Base-by-base conservation (phyloP, 2,113 vertebrate species). In the Dicrurus megarhynchus region DNA sequence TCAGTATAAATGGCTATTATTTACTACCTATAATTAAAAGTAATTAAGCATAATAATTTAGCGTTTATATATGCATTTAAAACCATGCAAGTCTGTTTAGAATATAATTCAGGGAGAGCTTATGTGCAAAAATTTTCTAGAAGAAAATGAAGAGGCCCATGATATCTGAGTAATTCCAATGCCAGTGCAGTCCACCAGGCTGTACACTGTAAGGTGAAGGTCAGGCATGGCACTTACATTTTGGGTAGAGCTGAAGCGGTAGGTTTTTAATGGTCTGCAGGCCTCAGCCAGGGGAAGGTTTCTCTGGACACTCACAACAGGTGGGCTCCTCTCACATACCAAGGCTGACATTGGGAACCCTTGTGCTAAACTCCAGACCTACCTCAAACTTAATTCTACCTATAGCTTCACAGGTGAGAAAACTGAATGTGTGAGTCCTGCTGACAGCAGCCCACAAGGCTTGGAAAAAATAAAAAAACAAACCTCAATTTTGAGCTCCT, bases 101-200 rank as follows among this genome's bases (percentile, higher is more conserved):
- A 59, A 57, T 11, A 20, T 57, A 90, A 88, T 67, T 82, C 41
- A 89, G 53, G 35, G 13, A 92, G 76, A 85, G 17, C 15, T 50
- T 44, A 27, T 22, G 15, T 41, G 17, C 24, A 82, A 70, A 84
- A 27, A 23, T 39, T 64, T 84, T 90, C 56, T 32, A 70, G 30
- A 60, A 32, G 33, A 50, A 90, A 82, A 71, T 16, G 8, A 26
- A 57, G 10, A 49, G 24, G 17, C 16, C 57, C 1, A 1, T 65
- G 67, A 44, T 33, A 49, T 7, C 11, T 0, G 1, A 50, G 24
- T 47, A 26, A 56, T 68, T 80, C 47, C 6, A 3, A 44, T 5
- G 24, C 27, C 33, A 22, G 2, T 22, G 42, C 52, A 11, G 1
- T 2, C 32, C 67, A 42, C 3, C 30, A 68, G 50, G 10, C 59